Conservation (phyloP, 2,113 vertebrate species). For the Spea bombifrons region DNA sequence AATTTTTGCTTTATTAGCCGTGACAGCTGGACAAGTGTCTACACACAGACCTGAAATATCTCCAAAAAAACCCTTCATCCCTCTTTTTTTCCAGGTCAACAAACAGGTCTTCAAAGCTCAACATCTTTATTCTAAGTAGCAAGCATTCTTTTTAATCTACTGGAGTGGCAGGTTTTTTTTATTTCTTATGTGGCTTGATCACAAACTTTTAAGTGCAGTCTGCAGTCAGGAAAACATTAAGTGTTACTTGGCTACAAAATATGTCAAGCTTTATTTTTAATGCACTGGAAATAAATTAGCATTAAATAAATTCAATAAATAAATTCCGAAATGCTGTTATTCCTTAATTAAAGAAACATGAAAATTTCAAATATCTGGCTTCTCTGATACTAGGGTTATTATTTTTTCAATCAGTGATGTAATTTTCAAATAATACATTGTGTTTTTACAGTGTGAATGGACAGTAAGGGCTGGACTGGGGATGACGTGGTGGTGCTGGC, state of each 20-base stretch:
- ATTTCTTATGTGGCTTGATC: slow-evolving; percentile 38
- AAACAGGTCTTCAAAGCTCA: slow-evolving; percentile 11
- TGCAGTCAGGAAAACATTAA: slow-evolving; percentile 27
- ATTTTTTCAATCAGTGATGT: too few species aligned
- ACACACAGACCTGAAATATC: slow-evolving; percentile 25
- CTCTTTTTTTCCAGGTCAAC: slow-evolving; percentile 28
- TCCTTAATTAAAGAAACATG: too few species aligned
- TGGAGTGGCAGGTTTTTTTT: slow-evolving; percentile 19
- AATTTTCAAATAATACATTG: too few species aligned
- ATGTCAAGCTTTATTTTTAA: background rate
- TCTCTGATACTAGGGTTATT: too few species aligned
- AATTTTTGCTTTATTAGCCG: slow-evolving; percentile 23
- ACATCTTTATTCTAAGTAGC: slow-evolving; percentile 23
- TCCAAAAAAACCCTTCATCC: slow-evolving; percentile 13
- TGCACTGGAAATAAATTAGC: background rate
- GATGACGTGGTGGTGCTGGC: too few species aligned
- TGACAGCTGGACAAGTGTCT: slow-evolving; percentile 17
- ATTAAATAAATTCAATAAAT: background rate
- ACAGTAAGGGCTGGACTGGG: too few species aligned
- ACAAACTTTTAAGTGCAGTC: slow-evolving; percentile 14
- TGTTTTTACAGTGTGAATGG: too few species aligned
- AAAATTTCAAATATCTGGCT: too few species aligned
- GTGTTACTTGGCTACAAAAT: background rate
- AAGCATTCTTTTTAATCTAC: slow-evolving; percentile 27
- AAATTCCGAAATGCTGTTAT: too few species aligned